A percentile compares a stretch with the other conserved stretches of the same genome.
Evolutionary conservation across 2,888 invertebrate species (phyloP).

Genomic region (Sesia apiformis): DNA sequence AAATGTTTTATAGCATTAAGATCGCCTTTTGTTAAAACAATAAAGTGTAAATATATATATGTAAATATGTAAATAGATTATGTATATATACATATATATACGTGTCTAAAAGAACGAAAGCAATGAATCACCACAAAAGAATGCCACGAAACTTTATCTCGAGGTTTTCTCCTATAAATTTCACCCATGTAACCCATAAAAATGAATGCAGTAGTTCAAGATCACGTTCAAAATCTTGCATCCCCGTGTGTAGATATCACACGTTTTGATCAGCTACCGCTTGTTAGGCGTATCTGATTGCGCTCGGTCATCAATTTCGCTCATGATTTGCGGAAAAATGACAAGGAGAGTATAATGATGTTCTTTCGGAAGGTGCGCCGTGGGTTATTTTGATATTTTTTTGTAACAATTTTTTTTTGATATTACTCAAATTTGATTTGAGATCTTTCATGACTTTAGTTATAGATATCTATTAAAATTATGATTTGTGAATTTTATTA

Average conservation of each 20-base stretch:
- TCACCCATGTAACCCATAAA: background rate
- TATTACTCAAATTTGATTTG: too few species aligned
- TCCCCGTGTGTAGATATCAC: constrained; percentile 23
- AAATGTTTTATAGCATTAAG: too few species aligned
- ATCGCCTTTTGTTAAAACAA: too few species aligned
- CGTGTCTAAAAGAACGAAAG: too few species aligned
- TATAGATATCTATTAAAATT: too few species aligned
- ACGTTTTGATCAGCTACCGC: constrained; percentile 55
- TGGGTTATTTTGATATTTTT: background rate
- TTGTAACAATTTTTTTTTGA: too few species aligned
- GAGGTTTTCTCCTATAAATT: background rate
- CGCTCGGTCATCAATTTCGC: constrained; percentile 49
- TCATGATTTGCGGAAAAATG: constrained; percentile 38
- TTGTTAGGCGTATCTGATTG: constrained; percentile 58
- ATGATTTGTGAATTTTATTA: too few species aligned
- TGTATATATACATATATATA: too few species aligned
- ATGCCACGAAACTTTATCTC: background rate
- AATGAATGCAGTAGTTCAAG: background rate
- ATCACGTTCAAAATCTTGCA: background rate
- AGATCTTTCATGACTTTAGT: too few species aligned
- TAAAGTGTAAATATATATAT: too few species aligned
- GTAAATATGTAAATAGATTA: too few species aligned
- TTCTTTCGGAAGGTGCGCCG: background rate
- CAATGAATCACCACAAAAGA: background rate
- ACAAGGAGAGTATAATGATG: background rate